Percentiles rank a stretch among this genome's conserved stretches.
These are phyloP conservation scores for Acleris literana DNA, from an alignment of 2,888 invertebrate genomes.

Conservation along the genomic window DNA sequence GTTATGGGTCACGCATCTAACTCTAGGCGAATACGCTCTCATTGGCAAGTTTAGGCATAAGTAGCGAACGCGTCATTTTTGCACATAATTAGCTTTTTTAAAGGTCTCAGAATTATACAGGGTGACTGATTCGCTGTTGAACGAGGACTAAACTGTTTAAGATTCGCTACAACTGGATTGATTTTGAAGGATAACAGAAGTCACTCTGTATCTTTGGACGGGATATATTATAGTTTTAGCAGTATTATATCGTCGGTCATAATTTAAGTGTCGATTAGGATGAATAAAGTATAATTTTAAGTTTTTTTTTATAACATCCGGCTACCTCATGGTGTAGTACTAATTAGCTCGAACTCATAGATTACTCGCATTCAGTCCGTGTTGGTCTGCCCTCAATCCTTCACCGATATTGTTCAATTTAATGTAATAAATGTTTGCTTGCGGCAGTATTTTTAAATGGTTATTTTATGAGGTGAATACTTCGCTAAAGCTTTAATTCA, in stretches of 20 bases:
- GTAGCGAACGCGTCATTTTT: constrained; percentile 46
- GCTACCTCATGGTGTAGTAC: constrained; percentile 73
- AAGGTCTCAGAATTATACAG: constrained; percentile 23
- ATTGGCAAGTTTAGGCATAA: constrained; percentile 47
- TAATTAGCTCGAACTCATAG: constrained; percentile 45
- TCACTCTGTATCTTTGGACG: constrained; percentile 26
- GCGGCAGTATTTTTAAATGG: not conserved
- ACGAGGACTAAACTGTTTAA: not conserved
- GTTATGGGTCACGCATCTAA: constrained; percentile 29
- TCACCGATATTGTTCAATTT: constrained; percentile 7
- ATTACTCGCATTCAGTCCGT: constrained; percentile 28
- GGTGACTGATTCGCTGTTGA: constrained; percentile 10
- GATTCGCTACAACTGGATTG: not conserved
- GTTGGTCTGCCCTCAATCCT: constrained; percentile 17
- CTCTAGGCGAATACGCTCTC: constrained; percentile 48
- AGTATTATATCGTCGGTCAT: constrained; percentile 69
- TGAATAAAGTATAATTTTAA: constrained; percentile 54
- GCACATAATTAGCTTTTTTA: constrained; percentile 40
- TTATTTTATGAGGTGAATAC: not conserved
- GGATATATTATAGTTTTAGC: constrained; percentile 65
- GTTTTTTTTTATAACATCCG: constrained; percentile 58
- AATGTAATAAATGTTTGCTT: not conserved
- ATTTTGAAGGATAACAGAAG: not conserved
- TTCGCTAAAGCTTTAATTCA: not conserved
- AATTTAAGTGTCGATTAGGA: constrained; percentile 48